Evolutionary conservation across 2,113 vertebrate species (phyloP), one percentile per base, ranked within the genome.

Genomic region (Tetrax tetrax): DNA sequence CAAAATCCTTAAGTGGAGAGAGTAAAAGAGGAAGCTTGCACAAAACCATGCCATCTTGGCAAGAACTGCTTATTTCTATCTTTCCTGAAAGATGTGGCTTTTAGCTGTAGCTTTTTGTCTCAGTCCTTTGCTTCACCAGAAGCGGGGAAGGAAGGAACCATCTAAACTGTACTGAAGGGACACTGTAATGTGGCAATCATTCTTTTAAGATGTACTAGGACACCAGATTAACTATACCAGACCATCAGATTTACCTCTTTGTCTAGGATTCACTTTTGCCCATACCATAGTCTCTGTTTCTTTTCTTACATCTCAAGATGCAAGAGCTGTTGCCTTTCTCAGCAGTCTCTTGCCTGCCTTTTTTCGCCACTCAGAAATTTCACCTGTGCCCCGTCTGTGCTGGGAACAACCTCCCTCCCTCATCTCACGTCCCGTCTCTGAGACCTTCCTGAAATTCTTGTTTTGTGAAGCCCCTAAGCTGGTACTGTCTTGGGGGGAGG

Each of bases 371-470:
- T 53, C 35, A 59, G 7, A 35, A 47, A 51, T 85, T 27, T 54
- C 54, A 64, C 29, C 18, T 14, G 5, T 50, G 61, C 31, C 31
- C 35, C 0, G 0, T 31, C 12, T 71, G n/a, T 45, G 29, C 35
- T 60, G 25, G 35, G 48, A 83, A 37, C 37, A 72, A 27, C 12
- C 8, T 57, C 59, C 9, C 8, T 57, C 59, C 9, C 33, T 76
- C 1, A 2, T 10, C 41, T 72, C 11, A 3, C 2, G 1, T 25
- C 22, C 22, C 12, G 1, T 25, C 38, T 22, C 48, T 4, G 12
- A 59, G 28, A 50, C 29, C 57, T 64, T 79, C 27, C 71, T 37
- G 24, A 72, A 57, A 43, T 28, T 71, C 35, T 47, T 3, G 11
- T 43, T 80, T 68, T 33, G 43, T 38, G 71, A 60, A 57, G 63